These are phyloP conservation scores for Delia radicum DNA, from an alignment of 1,140 invertebrate species.

Conservation along the genomic window DNA sequence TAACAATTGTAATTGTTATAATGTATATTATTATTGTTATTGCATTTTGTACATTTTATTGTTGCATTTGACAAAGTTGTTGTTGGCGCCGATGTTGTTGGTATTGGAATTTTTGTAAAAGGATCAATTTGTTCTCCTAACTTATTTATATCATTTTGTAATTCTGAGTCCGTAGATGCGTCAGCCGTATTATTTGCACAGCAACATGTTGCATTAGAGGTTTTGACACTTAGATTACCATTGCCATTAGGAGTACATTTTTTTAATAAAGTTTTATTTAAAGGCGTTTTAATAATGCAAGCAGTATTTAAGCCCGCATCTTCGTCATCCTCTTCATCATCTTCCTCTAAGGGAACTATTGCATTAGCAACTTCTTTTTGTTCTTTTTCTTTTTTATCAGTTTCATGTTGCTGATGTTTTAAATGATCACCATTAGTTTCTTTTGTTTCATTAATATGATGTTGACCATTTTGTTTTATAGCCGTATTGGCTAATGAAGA, in stretches of 20 bases:
- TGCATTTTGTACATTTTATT: conserved; percentile 53
- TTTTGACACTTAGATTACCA: conserved; percentile 30
- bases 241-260: conserved; percentile 49
- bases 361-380: conserved; percentile 16
- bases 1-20: conserved; percentile 55
- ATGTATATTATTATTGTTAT: conserved; percentile 50
- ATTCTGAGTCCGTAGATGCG: not conserved
- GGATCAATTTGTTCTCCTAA: not conserved
- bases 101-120: conserved; percentile 27
- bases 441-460: conserved; percentile 11
- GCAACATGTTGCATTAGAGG: not conserved
- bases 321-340: conserved; percentile 21
- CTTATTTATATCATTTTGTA: not conserved
- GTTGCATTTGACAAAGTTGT: conserved; percentile 15
- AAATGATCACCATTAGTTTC: conserved; percentile 24
- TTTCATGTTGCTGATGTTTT: conserved; percentile 5
- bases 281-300: conserved; percentile 49
- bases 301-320: not conserved
- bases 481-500: too few species aligned
- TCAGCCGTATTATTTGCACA: not conserved
- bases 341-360: conserved; percentile 15
- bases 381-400: conserved; percentile 18
- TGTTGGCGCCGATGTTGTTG: conserved; percentile 26
- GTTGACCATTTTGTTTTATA: conserved; percentile 31
- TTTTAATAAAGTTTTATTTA: conserved; percentile 49